Evolutionary conservation across 2,888 invertebrate genomes (phyloP).

Genomic region (Magallana nippona): DNA sequence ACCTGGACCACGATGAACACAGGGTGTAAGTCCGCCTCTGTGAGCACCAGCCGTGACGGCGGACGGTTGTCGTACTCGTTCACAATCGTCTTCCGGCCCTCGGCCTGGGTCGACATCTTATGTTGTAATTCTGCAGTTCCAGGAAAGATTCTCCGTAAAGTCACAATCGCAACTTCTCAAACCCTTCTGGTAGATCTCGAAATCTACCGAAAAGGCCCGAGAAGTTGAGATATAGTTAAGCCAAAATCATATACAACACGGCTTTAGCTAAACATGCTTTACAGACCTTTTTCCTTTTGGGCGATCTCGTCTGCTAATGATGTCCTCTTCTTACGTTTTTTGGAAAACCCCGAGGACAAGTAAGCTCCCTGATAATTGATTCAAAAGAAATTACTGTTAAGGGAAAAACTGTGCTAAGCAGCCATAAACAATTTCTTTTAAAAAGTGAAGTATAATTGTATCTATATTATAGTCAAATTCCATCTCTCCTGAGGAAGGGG

Average conservation of each 20-base stretch:
- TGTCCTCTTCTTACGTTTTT: neutral
- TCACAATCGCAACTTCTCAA: too few relatives aligned
- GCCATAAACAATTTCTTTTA: neutral
- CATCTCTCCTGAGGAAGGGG: too few relatives aligned
- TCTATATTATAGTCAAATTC: too few relatives aligned
- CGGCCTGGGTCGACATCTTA: slow-evolving; percentile 51
- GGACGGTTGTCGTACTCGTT: slow-evolving; percentile 70
- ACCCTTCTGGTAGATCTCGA: too few relatives aligned
- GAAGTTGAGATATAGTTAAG: neutral
- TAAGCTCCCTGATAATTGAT: slow-evolving; percentile 22
- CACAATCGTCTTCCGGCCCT: slow-evolving; percentile 69
- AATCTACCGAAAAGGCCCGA: too few relatives aligned
- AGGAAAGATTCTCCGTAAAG: neutral
- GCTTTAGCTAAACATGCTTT: neutral
- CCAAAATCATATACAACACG: too few relatives aligned
- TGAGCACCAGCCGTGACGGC: slow-evolving; percentile 60
- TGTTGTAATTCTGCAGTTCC: slow-evolving; percentile 41
- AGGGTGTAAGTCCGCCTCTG: slow-evolving; percentile 69
- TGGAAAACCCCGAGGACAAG: slow-evolving; percentile 3
- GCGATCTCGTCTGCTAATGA: slow-evolving; percentile 29
- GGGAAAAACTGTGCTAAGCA: too few relatives aligned
- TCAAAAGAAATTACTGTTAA: neutral
- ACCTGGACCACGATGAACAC: slow-evolving; percentile 69
- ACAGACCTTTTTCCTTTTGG: slow-evolving; percentile 34
- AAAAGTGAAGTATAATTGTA: neutral